phyloP scores from a whole-genome alignment of 2,797 vertebrate species.

The Microchirus variegatus region DNA sequence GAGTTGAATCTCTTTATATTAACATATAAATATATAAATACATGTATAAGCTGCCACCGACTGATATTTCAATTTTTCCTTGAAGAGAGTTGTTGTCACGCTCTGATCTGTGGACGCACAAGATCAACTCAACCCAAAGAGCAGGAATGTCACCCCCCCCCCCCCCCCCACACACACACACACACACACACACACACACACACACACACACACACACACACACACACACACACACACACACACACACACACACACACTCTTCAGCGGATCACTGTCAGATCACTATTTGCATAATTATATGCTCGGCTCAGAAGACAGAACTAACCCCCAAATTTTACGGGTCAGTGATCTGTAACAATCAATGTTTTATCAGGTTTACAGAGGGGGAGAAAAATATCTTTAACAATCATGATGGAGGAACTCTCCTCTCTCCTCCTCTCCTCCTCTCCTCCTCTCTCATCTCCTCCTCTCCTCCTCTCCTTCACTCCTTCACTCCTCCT shows the following conservation, averaged over 20 bases:
- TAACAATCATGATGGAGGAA: conserved; percentile 85
- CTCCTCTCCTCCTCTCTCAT: conserved; percentile 35
- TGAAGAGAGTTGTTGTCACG: conserved; percentile 75
- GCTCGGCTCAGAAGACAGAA: conserved; percentile 98
- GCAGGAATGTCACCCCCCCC: conserved; percentile 77
- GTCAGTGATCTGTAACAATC: conserved; percentile 99
- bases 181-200: conserved; percentile 37
- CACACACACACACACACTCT: conserved; percentile 65
- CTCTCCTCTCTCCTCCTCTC: conserved; percentile 43
- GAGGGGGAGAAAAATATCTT: conserved; percentile 87
- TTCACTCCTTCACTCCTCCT: no score
- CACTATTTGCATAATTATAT: conserved; percentile 99
- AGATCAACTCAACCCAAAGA: conserved; percentile 77
- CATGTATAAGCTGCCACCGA: conserved; percentile 33
- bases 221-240: conserved; percentile 5
- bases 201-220: conserved; percentile 17
- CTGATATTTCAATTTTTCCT: conserved; percentile 75
- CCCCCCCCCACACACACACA: not conserved
- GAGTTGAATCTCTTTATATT: no score
- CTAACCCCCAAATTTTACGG: conserved; percentile 99
- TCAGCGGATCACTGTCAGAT: conserved; percentile 97
- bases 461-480: conserved; percentile 48
- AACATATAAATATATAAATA: no score
- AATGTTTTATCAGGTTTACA: conserved; percentile 97
- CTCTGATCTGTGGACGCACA: conserved; percentile 67